Evolutionary conservation across 2,888 invertebrate species (phyloP), one percentile per base, ranked within the genome.

Genomic region (Spicauda simplicius): DNA sequence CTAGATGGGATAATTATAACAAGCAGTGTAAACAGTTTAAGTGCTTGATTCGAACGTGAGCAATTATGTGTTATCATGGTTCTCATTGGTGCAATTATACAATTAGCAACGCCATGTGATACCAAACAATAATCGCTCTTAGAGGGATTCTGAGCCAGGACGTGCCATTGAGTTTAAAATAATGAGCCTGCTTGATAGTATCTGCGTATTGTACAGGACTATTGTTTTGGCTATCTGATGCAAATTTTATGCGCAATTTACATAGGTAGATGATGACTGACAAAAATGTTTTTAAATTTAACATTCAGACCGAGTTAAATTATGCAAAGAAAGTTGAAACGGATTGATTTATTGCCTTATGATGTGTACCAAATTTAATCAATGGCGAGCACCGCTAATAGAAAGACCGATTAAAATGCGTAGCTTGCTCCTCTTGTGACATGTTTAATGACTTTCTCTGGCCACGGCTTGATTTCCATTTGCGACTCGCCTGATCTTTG

Each of bases 391-490:
- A 79, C 79, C 73, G 74, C 72, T 79, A 80, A 77, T 77, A 73
- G 74, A 75, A 75, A 72, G 74, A 68, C 50, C 73, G 16, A 81
- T 88, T 84, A 79, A 76, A 81, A 88, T 87, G 85, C 87, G 73
- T 73, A 74, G 16, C 77, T 77, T 79, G 84, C 80, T 64, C 74
- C 76, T 75, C 73, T 73, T 74, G 81, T 80, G 87, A 82, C 87
- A 85, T 87, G 86, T 84, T 84, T 89, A 90, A 90, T 91, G 90
- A 88, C 91, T 91, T 92, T 92, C 91, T 88, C 91, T 85, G 83
- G 74, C 76, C 81, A 74, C 75, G 76, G 74, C 75, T 79, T 79
- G 82, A 78, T 87, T 88, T 86, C 82, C 82, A 82, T 85, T 85
- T 76, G 76, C 72, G 72, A 68, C 75, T 72, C 72, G 75, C 71